Evolutionary conservation across 92 coral and sea anemone genomes (phyloP), one percentile per base, ranked within the genome.

Genomic region (Phymanthus crucifer): DNA sequence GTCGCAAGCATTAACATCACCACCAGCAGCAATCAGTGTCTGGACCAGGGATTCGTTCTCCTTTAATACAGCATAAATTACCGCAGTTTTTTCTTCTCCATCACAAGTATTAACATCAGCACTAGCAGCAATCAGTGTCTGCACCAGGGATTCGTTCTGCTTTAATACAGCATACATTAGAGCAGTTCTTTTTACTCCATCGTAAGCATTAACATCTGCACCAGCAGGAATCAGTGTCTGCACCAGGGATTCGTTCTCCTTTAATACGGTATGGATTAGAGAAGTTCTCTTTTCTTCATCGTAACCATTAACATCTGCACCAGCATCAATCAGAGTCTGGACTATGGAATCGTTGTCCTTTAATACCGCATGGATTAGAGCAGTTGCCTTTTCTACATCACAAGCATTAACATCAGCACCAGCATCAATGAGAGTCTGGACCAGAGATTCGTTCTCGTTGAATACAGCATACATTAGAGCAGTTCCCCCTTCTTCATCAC

Each of bases 1-100:
- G 40, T 35, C 82, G 23, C 7, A 32, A 38, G 27, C 27, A 32
- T 35, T 43, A 10, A 40, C 47, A 37, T 34, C 82, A 33, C 18
- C 82, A 3, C 37, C 64, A 35, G 31, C 74, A 32, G 66, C 46
- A 19, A 72, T 72, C 77, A 72, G 74, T 16, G 38, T 34, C 4
- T 12, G n/a, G 35, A 34, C 21, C 26, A 72, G 13, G 6, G 32
- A 10, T 36, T 19, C 23, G 40, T 47, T 26, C 29, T 36, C 40
- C 4, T 3, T 48, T 31, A 19, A 12, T 13, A 43, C 14, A 73
- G 77, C 77, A 46, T 73, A 40, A 12, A 43, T 73, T 33, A 73
- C 23, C 26, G 77, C 11, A 8, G 77, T 37, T 73, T 73, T 46
- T 8, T 26, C 9, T 6, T 24, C 48, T 1, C 1, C 19, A 40